These are phyloP conservation scores for Xiphorhynchus erythropygius DNA, from an alignment of 2,797 vertebrate genomes.

Conservation along the genomic window DNA sequence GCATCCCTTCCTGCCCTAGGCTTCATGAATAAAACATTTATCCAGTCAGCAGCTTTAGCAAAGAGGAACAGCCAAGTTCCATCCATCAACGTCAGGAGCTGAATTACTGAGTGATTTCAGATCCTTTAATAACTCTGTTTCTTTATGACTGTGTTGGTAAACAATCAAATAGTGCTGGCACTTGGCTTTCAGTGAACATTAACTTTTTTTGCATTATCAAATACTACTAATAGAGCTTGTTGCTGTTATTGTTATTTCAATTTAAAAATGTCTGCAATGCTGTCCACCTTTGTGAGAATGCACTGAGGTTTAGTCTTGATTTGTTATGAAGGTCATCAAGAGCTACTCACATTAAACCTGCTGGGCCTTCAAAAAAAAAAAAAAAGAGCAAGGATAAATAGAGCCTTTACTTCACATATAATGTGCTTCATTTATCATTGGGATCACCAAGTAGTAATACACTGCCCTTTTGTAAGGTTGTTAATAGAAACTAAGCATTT, in stretches of 20 bases:
- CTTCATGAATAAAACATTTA: constrained; percentile 90
- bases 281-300: not conserved
- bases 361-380: constrained; percentile 7
- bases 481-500: constrained; percentile 59
- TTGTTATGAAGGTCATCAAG: constrained; percentile 55
- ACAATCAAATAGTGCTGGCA: constrained; percentile 69
- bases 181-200: constrained; percentile 62
- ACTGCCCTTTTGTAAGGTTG: constrained; percentile 54
- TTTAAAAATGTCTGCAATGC: not conserved
- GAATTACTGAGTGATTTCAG: constrained; percentile 79
- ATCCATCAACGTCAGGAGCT: constrained; percentile 87
- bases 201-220: constrained; percentile 62
- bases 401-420: constrained; percentile 53
- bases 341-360: constrained; percentile 33
- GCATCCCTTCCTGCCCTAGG: constrained; percentile 83
- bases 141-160: constrained; percentile 76
- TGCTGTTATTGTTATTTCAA: not conserved
- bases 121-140: constrained; percentile 79
- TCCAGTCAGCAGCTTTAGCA: constrained; percentile 89
- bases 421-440: constrained; percentile 67
- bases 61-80: constrained; percentile 80
- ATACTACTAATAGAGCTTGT: constrained; percentile 18
- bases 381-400: constrained; percentile 36
- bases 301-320: constrained; percentile 4
- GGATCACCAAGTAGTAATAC: constrained; percentile 42